Base-by-base conservation (phyloP, 1,140 invertebrate species). In the Zaprionus africanus region DNA sequence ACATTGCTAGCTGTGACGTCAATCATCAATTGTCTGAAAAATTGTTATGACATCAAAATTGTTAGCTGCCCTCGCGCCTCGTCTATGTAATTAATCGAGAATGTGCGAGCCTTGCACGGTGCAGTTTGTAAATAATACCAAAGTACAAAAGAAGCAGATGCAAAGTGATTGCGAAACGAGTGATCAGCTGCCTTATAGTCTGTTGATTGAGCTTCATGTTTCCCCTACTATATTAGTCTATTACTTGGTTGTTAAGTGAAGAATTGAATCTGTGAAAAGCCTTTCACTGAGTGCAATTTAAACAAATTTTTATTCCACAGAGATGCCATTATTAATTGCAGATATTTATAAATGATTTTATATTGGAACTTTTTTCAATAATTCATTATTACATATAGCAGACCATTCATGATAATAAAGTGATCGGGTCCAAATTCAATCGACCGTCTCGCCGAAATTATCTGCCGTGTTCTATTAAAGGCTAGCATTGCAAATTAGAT, bases 11-110 rank as follows among this genome's bases (percentile, higher is more conserved):
- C 64, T 26, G 66, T 85, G 82, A 85, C 82, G 82, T 87, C 81
- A 81, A 85, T 81, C 65, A 63, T 51, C 59, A 80, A 36, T 79
- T 77, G 71, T 49, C 65, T 54, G 76, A 41, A 36, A 31, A 77
- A 38, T 54, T 70, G 69, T 86, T 86, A 85, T 86, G 68, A 86
- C 79, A 82, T 79, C 64, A 65, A 54, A 24, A 22, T 38, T 61
- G 43, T 24, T 28, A n/a, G 38, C 60, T 34, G 46, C 19, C 43
- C 59, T 56, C 15, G 19, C 5, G 9, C 43, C 59, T 46, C 15
- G 26, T 9, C n/a, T 19, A 54, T 57, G 13, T 59, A 67, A 67
- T 68, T 57, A 57, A 61, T 56, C 51, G 49, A 58, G 34, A 26
- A 63, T 58, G 19, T 41, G 58, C n/a, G 49, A 57, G 51, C 22